These are phyloP conservation scores for Scaeva pyrastri DNA, from an alignment of 2,888 invertebrate genomes.

Conservation along the genomic window DNA sequence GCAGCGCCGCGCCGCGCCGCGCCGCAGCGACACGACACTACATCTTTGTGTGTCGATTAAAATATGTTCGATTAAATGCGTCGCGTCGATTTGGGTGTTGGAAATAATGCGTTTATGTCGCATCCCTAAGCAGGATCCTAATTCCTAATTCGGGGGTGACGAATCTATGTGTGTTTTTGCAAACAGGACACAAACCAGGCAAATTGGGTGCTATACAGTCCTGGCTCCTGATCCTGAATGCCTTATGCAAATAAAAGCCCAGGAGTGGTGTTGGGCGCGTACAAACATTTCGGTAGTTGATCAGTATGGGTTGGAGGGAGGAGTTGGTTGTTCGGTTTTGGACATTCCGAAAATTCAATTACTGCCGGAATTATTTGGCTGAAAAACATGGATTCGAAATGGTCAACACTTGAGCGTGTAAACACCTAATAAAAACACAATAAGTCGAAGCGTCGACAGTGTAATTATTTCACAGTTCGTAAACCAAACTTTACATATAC, in stretches of 20 bases:
- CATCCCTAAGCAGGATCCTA: conserved; percentile 51
- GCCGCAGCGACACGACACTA: no score
- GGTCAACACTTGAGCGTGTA: conserved; percentile 66
- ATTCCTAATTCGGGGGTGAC: neutral
- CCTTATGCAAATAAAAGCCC: neutral
- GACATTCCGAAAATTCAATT: conserved; percentile 72
- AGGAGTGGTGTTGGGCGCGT: neutral
- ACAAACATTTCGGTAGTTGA: conserved; percentile 25
- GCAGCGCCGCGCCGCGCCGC: no score
- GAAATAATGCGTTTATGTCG: conserved; percentile 37
- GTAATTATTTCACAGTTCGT: conserved; percentile 73
- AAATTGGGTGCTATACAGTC: neutral
- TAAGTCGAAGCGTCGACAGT: conserved; percentile 72
- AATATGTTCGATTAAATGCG: conserved; percentile 58
- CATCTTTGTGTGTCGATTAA: conserved; percentile 43
- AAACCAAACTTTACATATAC: conserved; percentile 51
- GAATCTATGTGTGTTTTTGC: conserved; percentile 11
- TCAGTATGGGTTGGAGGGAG: neutral
- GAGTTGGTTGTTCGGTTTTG: neutral
- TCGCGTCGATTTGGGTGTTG: conserved; percentile 28
- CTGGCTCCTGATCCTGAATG: neutral
- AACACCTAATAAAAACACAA: conserved; percentile 76
- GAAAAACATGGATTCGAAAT: conserved; percentile 72
- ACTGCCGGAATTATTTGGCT: conserved; percentile 61
- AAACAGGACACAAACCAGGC: conserved; percentile 2